Evolutionary conservation across 2,113 vertebrate species (phyloP), one percentile per base, ranked within the genome.

Genomic region (Merops nubicus): DNA sequence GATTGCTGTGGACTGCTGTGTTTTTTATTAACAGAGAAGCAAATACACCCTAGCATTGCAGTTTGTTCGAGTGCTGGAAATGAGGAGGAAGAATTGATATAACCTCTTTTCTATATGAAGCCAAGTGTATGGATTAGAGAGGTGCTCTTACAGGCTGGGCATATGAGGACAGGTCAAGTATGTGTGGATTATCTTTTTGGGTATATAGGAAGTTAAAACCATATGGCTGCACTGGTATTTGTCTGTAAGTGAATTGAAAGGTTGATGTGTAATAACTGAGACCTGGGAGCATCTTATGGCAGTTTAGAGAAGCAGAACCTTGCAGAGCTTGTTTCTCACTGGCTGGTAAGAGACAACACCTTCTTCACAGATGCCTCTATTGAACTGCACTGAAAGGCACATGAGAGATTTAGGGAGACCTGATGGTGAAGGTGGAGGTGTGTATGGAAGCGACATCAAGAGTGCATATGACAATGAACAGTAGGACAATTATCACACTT

Each of bases 361-460:
- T 54, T 54, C 22, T 50, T 92, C 29, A 34, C 63, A 77, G 25
- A 57, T 62, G 1, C 25, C 50, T 91, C 50, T 59, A 54, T 28
- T 84, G 56, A 87, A 59, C 38, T 81, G 17, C 15, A 2, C 7
- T 75, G 56, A 51, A 82, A 89, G 34, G 34, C 6, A 8, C 25
- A 21, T 0, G 0, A 78, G 54, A 59, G 15, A 6, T 50, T 77
- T 43, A 20, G 8, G 11, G 18, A 91, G 11, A 14, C 7, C 51
- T 91, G 6, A 5, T 47, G 29, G 33, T 53, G 40, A 77, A 74
- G 21, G 5, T 3, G 15, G 11, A 47, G 5, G 20, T 19, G 6
- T 0, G 0, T 43, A 21, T 1, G 0, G n/a, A 31, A 74, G 56
- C 3, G 4, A 36, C 10, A 73, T 34, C 15, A 67, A 45, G 45